Percentiles rank a stretch among this genome's conserved stretches.
phyloP scores from a whole-genome alignment of 2,888 invertebrate species.

The Dioctria linearis region DNA sequence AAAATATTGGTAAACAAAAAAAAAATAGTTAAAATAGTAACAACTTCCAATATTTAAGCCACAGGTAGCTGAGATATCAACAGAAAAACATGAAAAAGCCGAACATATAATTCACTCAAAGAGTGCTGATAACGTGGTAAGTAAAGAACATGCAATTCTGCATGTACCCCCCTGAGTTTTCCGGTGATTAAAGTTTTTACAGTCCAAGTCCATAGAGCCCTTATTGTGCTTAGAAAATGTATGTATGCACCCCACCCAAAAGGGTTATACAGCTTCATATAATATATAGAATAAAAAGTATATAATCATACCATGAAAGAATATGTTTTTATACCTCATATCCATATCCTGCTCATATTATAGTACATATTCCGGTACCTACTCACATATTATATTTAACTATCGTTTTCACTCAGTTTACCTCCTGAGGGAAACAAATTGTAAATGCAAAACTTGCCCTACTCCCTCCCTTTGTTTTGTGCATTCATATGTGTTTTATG shows the following conservation, averaged over 20 bases:
- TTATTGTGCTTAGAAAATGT: neutral
- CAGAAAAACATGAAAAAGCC: slow-evolving; percentile 63
- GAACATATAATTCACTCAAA: slow-evolving; percentile 67
- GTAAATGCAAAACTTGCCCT: neutral
- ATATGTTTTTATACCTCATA: too few species aligned
- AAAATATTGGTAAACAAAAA: slow-evolving; percentile 46
- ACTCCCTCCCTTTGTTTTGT: neutral
- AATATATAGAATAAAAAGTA: too few species aligned
- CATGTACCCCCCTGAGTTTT: slow-evolving; percentile 5
- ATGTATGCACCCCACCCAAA: neutral
- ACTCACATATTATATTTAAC: too few species aligned
- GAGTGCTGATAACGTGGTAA: slow-evolving; percentile 68
- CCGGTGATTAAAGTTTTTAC: neutral
- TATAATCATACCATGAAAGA: too few species aligned
- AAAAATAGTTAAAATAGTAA: slow-evolving; percentile 58
- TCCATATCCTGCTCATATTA: neutral
- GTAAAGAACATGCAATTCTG: slow-evolving; percentile 61
- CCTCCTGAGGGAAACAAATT: too few species aligned
- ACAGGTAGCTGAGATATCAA: slow-evolving; percentile 61
- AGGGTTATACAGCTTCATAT: neutral
- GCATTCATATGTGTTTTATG: too few species aligned
- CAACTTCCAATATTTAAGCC: slow-evolving; percentile 59
- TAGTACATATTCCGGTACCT: neutral
- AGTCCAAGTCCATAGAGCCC: neutral
- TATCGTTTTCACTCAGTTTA: too few species aligned